phyloP scores from a whole-genome alignment of 2,888 invertebrate genomes.

The Thymelicus lineola region DNA sequence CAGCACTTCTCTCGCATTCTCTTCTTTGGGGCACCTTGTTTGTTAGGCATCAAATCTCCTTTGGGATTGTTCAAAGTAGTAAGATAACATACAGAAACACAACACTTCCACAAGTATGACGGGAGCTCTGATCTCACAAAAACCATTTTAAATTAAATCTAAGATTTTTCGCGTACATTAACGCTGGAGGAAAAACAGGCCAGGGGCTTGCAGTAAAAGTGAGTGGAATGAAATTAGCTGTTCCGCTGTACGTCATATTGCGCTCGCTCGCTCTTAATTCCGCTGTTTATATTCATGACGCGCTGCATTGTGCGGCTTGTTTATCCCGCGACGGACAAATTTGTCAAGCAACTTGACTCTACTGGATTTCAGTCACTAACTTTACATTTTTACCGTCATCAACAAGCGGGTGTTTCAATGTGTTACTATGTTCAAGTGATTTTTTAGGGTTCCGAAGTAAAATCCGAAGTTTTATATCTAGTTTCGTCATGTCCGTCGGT shows the following conservation, averaged over 20 bases:
- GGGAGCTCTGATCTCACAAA: not conserved
- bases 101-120: too few species aligned
- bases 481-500: too few species aligned
- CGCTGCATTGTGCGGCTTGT: conserved; percentile 66
- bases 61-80: too few species aligned
- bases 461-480: too few species aligned
- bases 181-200: conserved; percentile 51
- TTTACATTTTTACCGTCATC: not conserved
- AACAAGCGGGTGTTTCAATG: not conserved
- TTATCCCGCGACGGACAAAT: conserved; percentile 74
- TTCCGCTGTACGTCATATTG: conserved; percentile 72
- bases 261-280: conserved; percentile 67
- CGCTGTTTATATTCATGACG: conserved; percentile 81
- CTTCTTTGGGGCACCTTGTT: too few species aligned
- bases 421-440: too few species aligned
- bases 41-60: too few species aligned
- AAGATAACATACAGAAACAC: too few species aligned
- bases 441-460: too few species aligned
- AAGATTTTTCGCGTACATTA: conserved; percentile 41
- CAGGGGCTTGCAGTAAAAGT: conserved; percentile 55
- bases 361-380: conserved; percentile 1
- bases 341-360: conserved; percentile 57
- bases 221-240: conserved; percentile 74
- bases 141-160: conserved; percentile 40
- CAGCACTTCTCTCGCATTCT: too few species aligned